phyloP scores from a whole-genome alignment of 1,140 invertebrate species.

The Popillia japonica region DNA sequence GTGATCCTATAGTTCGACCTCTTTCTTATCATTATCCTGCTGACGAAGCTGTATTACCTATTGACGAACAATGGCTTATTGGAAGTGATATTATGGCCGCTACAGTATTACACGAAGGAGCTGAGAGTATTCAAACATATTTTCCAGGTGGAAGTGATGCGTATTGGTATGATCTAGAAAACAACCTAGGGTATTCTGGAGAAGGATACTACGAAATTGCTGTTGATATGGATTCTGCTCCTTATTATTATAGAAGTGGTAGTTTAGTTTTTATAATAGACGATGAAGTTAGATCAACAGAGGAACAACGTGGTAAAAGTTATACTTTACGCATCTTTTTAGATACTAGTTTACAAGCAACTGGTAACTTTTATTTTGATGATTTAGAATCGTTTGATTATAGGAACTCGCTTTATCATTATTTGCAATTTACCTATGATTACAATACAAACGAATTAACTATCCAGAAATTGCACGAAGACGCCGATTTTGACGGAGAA shows the following conservation, averaged over 20 bases:
- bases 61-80: constrained; percentile 84
- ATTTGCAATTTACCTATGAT: constrained; percentile 50
- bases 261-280: constrained; percentile 38
- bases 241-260: constrained; percentile 34
- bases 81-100: constrained; percentile 81
- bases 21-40: constrained; percentile 88
- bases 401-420: constrained; percentile 76
- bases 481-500: not conserved
- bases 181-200: constrained; percentile 61
- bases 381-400: constrained; percentile 89
- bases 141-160: constrained; percentile 79
- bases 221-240: constrained; percentile 60
- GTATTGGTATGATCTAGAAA: constrained; percentile 91
- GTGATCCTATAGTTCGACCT: constrained; percentile 86
- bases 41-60: constrained; percentile 77
- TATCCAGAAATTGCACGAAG: not conserved
- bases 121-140: constrained; percentile 81
- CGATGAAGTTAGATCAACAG: not conserved
- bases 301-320: not conserved
- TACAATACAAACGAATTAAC: not conserved
- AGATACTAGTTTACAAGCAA: constrained; percentile 68
- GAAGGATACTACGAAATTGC: constrained; percentile 68
- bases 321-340: constrained; percentile 10
- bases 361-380: constrained; percentile 87
- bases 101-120: constrained; percentile 83